Evolutionary conservation across 2,888 invertebrate genomes (phyloP).

Genomic region (Eucriotettix oculatus): DNA sequence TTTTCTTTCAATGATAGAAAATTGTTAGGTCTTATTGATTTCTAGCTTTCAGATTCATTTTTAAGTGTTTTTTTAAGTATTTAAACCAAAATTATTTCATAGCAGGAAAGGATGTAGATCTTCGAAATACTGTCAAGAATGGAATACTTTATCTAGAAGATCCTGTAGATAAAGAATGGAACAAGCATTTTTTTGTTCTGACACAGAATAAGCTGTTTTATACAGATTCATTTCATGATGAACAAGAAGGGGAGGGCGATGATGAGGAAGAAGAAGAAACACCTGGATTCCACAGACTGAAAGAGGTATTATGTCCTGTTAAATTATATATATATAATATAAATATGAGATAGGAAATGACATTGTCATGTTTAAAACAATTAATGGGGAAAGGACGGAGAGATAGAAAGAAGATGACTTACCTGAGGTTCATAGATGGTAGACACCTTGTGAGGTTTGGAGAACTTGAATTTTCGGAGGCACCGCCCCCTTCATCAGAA

Average conservation of each 20-base stretch:
- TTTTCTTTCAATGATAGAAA: neutral
- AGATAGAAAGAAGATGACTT: no score
- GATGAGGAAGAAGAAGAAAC: slow-evolving; percentile 42
- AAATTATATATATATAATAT: no score
- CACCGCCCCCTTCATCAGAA: no score
- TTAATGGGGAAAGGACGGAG: no score
- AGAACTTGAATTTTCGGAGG: no score
- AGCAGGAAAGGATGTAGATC: slow-evolving; percentile 45
- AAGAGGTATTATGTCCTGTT: slow-evolving; percentile 21
- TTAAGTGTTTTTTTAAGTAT: neutral
- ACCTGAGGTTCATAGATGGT: no score
- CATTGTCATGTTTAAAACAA: no score
- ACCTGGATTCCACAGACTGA: slow-evolving; percentile 31
- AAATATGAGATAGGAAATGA: no score
- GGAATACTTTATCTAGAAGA: slow-evolving; percentile 82
- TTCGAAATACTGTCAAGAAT: slow-evolving; percentile 72
- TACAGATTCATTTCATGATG: slow-evolving; percentile 46
- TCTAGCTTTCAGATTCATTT: neutral
- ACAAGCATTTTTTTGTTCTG: slow-evolving; percentile 83
- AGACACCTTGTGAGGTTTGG: no score
- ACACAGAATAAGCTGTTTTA: slow-evolving; percentile 79
- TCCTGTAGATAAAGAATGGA: slow-evolving; percentile 78
- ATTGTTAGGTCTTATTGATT: neutral
- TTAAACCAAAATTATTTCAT: neutral
- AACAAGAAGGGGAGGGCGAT: slow-evolving; percentile 32